Evolutionary conservation across 2,113 vertebrate genomes (phyloP).

Genomic region (Centrocercus urophasianus): DNA sequence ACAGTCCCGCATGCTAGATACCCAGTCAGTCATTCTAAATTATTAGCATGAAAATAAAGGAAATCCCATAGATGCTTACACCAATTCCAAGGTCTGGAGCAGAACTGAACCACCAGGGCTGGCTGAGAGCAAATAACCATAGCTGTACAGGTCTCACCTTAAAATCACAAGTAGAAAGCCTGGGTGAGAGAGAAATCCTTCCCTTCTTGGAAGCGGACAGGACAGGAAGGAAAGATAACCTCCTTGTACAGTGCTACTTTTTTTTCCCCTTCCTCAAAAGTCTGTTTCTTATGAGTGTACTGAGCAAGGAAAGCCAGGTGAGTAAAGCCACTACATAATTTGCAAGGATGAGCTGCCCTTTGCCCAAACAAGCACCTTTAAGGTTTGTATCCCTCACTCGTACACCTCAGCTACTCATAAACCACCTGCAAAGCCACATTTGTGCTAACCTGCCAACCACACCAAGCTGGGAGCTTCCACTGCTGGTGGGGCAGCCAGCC

Average conservation of each 20-base stretch:
- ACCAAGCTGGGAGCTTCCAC: not conserved
- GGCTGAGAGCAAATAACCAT: not conserved
- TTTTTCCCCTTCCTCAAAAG: not conserved
- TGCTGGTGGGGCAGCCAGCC: not conserved
- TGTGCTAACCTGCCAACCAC: not conserved
- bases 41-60: not conserved
- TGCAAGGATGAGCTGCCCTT: not conserved
- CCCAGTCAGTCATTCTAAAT: not conserved
- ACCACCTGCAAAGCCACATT: not conserved
- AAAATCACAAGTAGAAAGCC: not conserved
- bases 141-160: not conserved
- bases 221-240: not conserved
- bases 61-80: not conserved
- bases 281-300: not conserved
- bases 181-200: not conserved
- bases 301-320: not conserved
- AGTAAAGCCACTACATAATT: not conserved
- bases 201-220: not conserved
- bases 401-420: rapidly evolving
- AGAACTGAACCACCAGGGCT: not conserved
- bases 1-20: not conserved
- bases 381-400: not conserved
- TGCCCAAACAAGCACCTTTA: not conserved
- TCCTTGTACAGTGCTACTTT: not conserved
- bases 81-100: not conserved